Conservation (phyloP, 1,140 invertebrate species). For the Drosophila ogumai region DNA sequence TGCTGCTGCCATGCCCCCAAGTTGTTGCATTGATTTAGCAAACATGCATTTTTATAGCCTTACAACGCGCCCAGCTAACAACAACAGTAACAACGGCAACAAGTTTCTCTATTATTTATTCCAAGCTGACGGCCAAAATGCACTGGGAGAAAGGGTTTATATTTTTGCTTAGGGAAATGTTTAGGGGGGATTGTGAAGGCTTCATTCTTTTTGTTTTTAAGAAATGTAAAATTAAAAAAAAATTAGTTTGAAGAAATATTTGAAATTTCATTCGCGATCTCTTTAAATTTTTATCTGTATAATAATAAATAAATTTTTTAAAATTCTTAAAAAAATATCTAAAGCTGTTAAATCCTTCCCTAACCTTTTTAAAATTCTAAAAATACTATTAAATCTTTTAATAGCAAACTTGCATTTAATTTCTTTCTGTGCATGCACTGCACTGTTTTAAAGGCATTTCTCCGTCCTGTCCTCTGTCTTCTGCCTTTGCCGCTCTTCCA, state of each 20-base stretch:
- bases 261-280: too few relatives aligned
- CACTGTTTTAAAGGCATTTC: slow-evolving; percentile 49
- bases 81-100: slow-evolving; percentile 61
- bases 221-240: too few relatives aligned
- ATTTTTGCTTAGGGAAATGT: too few relatives aligned
- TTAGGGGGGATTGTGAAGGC: not conserved
- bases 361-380: too few relatives aligned
- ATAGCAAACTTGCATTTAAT: not conserved
- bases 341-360: too few relatives aligned
- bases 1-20: slow-evolving; percentile 76
- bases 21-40: slow-evolving; percentile 84
- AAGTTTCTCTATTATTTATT: slow-evolving; percentile 82
- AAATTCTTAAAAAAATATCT: too few relatives aligned
- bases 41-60: slow-evolving; percentile 84
- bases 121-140: slow-evolving; percentile 60
- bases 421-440: slow-evolving; percentile 50
- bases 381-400: too few relatives aligned
- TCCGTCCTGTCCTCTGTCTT: slow-evolving; percentile 20
- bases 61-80: slow-evolving; percentile 76
- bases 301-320: too few relatives aligned
- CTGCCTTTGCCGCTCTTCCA: not conserved
- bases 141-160: not conserved
- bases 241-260: too few relatives aligned
- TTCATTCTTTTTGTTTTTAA: not conserved
- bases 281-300: too few relatives aligned